Conservation (phyloP, 2,888 invertebrate genomes). For the Drosophila longiperda region DNA sequence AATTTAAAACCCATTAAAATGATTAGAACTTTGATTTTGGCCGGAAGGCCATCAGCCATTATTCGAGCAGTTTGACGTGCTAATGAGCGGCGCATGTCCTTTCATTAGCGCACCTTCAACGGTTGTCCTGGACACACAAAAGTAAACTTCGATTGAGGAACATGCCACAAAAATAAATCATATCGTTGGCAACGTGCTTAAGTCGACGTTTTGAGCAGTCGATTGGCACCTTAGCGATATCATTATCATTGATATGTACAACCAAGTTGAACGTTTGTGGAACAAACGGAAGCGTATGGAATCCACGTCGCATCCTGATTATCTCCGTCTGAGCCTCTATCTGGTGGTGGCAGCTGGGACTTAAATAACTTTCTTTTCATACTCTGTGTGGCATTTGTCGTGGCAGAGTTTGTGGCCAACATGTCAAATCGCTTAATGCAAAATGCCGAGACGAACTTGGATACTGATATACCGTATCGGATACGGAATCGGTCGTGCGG, state of each 20-base stretch:
- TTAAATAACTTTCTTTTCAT: slow-evolving; percentile 65
- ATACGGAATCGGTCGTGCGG: slow-evolving; percentile 69
- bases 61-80: slow-evolving; percentile 27
- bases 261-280: slow-evolving; percentile 12
- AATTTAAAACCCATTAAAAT: slow-evolving; percentile 74
- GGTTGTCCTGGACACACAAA: slow-evolving; percentile 15
- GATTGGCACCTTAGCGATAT: slow-evolving; percentile 71
- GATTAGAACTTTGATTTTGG: slow-evolving; percentile 71
- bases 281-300: slow-evolving; percentile 46
- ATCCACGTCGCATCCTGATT: slow-evolving; percentile 60
- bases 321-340: slow-evolving; percentile 35
- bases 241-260: slow-evolving; percentile 63
- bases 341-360: slow-evolving; percentile 46
- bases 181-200: slow-evolving; percentile 46
- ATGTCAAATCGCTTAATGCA: slow-evolving; percentile 79
- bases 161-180: slow-evolving; percentile 6
- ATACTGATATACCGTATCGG: slow-evolving; percentile 54
- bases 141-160: slow-evolving; percentile 11
- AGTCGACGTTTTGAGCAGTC: slow-evolving; percentile 59
- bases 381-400: slow-evolving; percentile 5
- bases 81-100: slow-evolving; percentile 68
- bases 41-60: slow-evolving; percentile 51
- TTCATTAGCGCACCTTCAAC: slow-evolving; percentile 24
- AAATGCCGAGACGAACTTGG: slow-evolving; percentile 47
- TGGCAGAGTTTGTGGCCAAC: slow-evolving; percentile 53